Percentiles rank a stretch among this genome's conserved stretches.
These are phyloP conservation scores for Sula dactylatra DNA, from an alignment of 2,113 vertebrate genomes.

Conservation along the genomic window DNA sequence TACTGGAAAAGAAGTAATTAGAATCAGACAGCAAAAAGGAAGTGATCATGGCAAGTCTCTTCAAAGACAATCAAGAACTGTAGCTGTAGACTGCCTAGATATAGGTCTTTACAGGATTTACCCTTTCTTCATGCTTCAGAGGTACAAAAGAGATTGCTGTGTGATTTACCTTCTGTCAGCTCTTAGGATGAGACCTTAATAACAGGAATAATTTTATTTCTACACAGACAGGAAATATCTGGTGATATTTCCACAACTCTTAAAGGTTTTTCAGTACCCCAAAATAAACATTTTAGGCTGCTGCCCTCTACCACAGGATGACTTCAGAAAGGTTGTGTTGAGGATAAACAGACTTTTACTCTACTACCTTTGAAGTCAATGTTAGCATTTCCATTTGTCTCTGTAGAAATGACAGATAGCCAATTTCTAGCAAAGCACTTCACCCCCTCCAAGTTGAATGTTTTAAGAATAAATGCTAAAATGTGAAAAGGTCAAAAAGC, in stretches of 20 bases:
- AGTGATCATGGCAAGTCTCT: neutral
- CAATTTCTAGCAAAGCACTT: neutral
- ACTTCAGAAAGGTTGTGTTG: neutral
- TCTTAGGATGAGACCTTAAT: neutral
- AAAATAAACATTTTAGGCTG: neutral
- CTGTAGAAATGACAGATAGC: neutral
- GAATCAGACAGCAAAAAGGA: neutral
- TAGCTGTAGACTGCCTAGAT: neutral
- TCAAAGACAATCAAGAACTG: neutral
- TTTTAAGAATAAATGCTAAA: neutral
- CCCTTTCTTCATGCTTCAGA: neutral
- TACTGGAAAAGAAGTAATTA: neutral
- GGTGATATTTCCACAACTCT: neutral
- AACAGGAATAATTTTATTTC: neutral
- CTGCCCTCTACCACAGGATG: neutral
- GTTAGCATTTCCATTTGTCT: neutral
- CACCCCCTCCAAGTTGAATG: neutral
- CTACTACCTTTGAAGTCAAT: neutral
- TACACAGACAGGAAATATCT: neutral
- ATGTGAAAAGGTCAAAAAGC: neutral
- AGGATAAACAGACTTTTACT: neutral
- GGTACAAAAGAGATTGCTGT: neutral
- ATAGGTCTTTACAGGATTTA: neutral
- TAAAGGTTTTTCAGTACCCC: neutral
- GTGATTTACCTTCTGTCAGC: neutral